These are phyloP conservation scores for Phoebastria nigripes DNA, from an alignment of 2,797 vertebrate species.

Conservation along the genomic window DNA sequence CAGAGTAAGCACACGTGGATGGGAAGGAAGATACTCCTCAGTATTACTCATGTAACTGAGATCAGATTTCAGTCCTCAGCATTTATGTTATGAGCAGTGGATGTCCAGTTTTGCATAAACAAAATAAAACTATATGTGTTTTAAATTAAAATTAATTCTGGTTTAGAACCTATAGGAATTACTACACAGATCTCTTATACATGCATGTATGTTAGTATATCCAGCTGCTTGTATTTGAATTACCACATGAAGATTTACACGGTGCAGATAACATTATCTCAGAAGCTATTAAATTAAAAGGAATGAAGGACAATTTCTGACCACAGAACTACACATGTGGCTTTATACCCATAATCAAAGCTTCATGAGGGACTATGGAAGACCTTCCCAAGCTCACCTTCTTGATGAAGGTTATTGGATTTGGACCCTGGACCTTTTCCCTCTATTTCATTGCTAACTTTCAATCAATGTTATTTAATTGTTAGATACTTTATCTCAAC, in stretches of 20 bases:
- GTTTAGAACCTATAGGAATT: not conserved
- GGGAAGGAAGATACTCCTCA: not conserved
- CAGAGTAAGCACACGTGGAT: not conserved
- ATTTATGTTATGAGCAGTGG: not conserved
- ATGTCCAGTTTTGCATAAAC: not conserved
- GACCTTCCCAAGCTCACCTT: not conserved
- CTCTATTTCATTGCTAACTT: not conserved
- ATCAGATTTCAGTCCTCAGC: not conserved
- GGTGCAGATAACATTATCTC: not conserved
- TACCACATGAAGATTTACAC: not conserved
- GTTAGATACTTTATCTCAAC: not conserved
- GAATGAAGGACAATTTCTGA: not conserved
- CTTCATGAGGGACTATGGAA: not conserved
- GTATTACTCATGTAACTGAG: not conserved
- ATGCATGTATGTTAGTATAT: not conserved
- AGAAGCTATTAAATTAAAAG: not conserved
- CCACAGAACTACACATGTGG: not conserved
- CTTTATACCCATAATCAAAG: not conserved
- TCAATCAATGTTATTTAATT: not conserved
- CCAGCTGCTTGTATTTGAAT: not conserved
- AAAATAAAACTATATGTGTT: not conserved
- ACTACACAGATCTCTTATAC: not conserved
- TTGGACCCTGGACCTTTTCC: not conserved
- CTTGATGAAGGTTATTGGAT: not conserved
- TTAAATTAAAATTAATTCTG: not conserved